Percentiles rank a stretch among this genome's conserved stretches.
Conservation (phyloP, 2,113 vertebrate genomes). For the Anser brachyrhynchus region DNA sequence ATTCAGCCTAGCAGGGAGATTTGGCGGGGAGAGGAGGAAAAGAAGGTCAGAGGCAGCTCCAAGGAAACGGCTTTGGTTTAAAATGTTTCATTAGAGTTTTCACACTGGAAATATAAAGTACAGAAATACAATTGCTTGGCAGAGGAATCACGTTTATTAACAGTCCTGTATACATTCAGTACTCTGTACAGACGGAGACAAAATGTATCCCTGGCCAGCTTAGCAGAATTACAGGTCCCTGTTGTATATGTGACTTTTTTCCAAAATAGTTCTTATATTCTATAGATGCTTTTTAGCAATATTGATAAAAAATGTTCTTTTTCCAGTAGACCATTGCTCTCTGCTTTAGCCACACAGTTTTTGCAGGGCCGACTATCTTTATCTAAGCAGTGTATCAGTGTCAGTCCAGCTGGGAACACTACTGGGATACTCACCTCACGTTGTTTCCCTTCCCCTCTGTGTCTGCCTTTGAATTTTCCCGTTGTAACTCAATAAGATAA, state of each 20-base stretch:
- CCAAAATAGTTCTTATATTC: not conserved
- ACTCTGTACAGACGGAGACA: not conserved
- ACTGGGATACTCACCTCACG: not conserved
- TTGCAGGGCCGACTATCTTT: not conserved
- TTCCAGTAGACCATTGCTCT: not conserved
- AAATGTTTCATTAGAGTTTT: slow-evolving; percentile 54
- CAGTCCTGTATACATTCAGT: not conserved
- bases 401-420: not conserved
- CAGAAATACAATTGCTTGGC: slow-evolving; percentile 20
- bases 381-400: not conserved
- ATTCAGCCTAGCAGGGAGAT: slow-evolving; percentile 60
- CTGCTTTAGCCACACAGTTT: not conserved
- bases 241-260: not conserved
- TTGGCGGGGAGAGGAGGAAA: slow-evolving; percentile 22
- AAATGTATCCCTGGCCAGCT: not conserved
- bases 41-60: slow-evolving; percentile 65
- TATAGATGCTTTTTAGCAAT: not conserved
- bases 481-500: not conserved
- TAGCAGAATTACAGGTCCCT: not conserved
- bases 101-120: slow-evolving; percentile 30
- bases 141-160: not conserved
- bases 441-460: not conserved
- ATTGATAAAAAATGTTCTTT: not conserved
- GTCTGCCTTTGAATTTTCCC: not conserved
- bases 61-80: slow-evolving; percentile 62